phyloP scores from a whole-genome alignment of 1,140 invertebrate genomes.

The Pogonognathellus flavescens region DNA sequence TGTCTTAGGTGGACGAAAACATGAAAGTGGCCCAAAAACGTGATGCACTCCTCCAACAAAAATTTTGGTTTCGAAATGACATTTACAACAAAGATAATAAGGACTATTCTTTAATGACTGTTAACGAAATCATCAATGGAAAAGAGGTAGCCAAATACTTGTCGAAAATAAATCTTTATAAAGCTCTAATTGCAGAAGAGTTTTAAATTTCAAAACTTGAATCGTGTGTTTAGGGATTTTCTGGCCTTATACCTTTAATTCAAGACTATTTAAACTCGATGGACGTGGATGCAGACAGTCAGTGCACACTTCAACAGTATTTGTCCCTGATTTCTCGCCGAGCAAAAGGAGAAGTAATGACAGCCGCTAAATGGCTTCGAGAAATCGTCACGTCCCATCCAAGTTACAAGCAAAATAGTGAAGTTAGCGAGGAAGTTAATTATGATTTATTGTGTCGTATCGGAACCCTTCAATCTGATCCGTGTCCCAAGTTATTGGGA shows the following conservation, averaged over 20 bases:
- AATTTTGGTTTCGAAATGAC: conserved; percentile 93
- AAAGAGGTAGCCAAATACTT: conserved; percentile 76
- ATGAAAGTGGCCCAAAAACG: conserved; percentile 94
- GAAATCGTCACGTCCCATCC: conserved; percentile 91
- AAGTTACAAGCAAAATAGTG: conserved; percentile 92
- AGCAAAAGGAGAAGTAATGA: conserved; percentile 87
- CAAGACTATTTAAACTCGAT: conserved; percentile 92
- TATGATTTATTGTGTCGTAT: conserved; percentile 91
- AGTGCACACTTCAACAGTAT: conserved; percentile 95
- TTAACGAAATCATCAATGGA: conserved; percentile 98
- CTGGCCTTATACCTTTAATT: conserved; percentile 94
- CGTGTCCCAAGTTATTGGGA: conserved; percentile 84
- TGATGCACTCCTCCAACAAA: conserved; percentile 85
- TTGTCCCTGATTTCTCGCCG: conserved; percentile 92
- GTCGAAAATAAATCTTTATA: background rate
- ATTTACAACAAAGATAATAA: conserved; percentile 75
- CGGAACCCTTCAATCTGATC: conserved; percentile 80
- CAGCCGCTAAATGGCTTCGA: conserved; percentile 92
- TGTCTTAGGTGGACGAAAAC: conserved; percentile 91
- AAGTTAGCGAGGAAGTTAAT: conserved; percentile 89
- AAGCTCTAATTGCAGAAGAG: background rate
- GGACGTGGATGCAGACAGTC: conserved; percentile 94
- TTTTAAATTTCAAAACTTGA: background rate
- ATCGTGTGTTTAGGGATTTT: conserved; percentile 80
- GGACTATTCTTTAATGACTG: conserved; percentile 82